phyloP scores from a whole-genome alignment of 2,888 invertebrate genomes.

The Drosophila anceps region DNA sequence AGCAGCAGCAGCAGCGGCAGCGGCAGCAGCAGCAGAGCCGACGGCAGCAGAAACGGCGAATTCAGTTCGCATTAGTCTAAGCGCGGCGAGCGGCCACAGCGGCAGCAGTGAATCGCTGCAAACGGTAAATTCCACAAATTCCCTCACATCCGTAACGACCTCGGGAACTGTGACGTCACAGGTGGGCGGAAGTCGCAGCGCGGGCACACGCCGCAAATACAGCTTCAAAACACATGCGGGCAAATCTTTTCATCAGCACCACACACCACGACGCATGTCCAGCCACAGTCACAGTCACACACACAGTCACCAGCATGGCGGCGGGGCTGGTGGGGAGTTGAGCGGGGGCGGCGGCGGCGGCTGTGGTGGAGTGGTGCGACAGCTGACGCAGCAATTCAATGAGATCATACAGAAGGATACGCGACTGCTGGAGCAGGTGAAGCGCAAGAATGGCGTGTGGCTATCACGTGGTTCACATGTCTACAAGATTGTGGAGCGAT shows the following conservation, averaged over 20 bases:
- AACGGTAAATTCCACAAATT: conserved; percentile 46
- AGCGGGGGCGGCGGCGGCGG: conserved; percentile 27
- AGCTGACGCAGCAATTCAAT: conserved; percentile 90
- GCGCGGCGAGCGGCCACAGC: conserved; percentile 61
- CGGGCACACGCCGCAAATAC: conserved; percentile 78
- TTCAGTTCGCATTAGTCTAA: conserved; percentile 51
- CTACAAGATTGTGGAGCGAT: conserved; percentile 84
- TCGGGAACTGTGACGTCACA: conserved; percentile 56
- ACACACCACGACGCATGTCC: conserved; percentile 74
- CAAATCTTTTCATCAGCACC: conserved; percentile 67
- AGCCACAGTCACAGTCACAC: conserved; percentile 30
- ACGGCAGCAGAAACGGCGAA: conserved; percentile 13
- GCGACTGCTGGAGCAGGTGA: conserved; percentile 86
- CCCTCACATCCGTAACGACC: conserved; percentile 32
- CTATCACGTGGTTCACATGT: conserved; percentile 84
- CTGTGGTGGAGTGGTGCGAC: conserved; percentile 87
- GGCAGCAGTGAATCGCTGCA: conserved; percentile 68
- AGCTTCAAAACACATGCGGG: conserved; percentile 85
- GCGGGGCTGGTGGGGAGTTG: conserved; percentile 20
- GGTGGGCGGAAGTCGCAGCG: conserved; percentile 5
- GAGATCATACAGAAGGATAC: conserved; percentile 86
- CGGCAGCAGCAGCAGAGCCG: neutral
- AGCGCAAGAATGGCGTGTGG: conserved; percentile 87
- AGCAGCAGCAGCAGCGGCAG: neutral
- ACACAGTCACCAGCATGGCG: conserved; percentile 19